Evolutionary conservation across 2,888 invertebrate species (phyloP), one percentile per base, ranked within the genome.

Genomic region (Drosophila picticornis): DNA sequence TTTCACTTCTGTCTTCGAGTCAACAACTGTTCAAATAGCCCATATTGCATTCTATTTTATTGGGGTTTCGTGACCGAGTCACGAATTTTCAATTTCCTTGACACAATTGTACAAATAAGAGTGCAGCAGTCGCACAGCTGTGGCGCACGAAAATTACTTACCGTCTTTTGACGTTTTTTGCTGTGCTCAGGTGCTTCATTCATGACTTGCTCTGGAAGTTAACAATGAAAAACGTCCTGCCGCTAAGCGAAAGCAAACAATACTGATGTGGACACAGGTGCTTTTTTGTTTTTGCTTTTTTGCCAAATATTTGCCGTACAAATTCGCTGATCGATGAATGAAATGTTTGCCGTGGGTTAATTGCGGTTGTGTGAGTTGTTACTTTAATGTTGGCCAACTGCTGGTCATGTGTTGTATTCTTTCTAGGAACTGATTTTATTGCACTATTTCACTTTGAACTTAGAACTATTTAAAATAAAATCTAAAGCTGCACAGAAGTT

Each of bases 111-210:
- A 52, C 59, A 86, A 88, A 90, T 65, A 89, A 13, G 29, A n/a
- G 9, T 43, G n/a, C 11, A 51, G 40, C 52, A 31, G 29, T 46
- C 25, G 36, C 31, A 38, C 34, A 52, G 22, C 31, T 52, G 32
- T 55, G 63, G 65, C 51, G 46, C 51, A 58, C 38, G 38, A 68
- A 53, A 51, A 22, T 31, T 55, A 84, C 91, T 83, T 72, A 91
- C 91, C 79, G 88, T 91, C 75, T 87, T 91, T 67, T 88, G 91
- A 60, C 92, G 85, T 69, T 91, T 91, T 88, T 91, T 91, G 75
- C 91, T 91, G 56, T 90, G 87, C 75, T 91, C 91, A 53, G 91
- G 91, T 77, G 77, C 75, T 75, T 91, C 91, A 75, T 85, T 88
- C 90, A 91, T 90, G 58, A 32, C 73, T 67, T 31, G 46, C 10